Evolutionary conservation across 2,113 vertebrate species (phyloP).

Genomic region (Echinops telfairi): DNA sequence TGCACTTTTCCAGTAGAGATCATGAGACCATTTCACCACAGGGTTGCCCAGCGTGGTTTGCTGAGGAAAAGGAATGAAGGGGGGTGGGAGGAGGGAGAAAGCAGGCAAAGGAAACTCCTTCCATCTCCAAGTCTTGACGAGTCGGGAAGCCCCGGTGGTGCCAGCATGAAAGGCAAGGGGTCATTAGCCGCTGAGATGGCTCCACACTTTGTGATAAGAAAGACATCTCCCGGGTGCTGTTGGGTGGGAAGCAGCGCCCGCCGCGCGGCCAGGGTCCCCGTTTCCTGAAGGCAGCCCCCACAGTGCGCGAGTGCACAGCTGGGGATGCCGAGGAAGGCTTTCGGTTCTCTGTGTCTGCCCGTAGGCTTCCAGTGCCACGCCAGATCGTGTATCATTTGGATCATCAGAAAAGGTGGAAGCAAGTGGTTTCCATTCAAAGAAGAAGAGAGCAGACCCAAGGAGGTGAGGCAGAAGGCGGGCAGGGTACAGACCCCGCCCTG

Average conservation of each 20-base stretch:
- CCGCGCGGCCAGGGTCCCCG: not conserved
- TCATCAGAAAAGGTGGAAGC: conserved; percentile 53
- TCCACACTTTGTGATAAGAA: not conserved
- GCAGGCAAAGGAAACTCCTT: not conserved
- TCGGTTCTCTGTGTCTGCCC: not conserved
- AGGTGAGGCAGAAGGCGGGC: not conserved
- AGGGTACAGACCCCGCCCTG: too few relatives aligned
- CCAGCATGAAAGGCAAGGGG: not conserved
- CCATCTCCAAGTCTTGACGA: fast-evolving
- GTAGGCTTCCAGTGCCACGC: conserved; percentile 33
- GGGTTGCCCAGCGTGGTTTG: not conserved
- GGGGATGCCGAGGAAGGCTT: not conserved
- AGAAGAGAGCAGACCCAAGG: not conserved
- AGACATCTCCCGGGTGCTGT: not conserved
- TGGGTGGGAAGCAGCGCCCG: not conserved
- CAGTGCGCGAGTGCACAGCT: fast-evolving
- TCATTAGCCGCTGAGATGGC: too few relatives aligned
- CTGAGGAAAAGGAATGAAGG: too few relatives aligned
- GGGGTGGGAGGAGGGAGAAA: too few relatives aligned
- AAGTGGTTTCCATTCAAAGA: conserved; percentile 49
- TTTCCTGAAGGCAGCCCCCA: not conserved
- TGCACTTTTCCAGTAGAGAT: not conserved
- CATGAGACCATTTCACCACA: not conserved
- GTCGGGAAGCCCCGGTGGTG: fast-evolving
- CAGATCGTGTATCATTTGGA: conserved; percentile 42